Conservation (phyloP, 2,888 invertebrate genomes). For the Pyrocoelia pectoralis region DNA sequence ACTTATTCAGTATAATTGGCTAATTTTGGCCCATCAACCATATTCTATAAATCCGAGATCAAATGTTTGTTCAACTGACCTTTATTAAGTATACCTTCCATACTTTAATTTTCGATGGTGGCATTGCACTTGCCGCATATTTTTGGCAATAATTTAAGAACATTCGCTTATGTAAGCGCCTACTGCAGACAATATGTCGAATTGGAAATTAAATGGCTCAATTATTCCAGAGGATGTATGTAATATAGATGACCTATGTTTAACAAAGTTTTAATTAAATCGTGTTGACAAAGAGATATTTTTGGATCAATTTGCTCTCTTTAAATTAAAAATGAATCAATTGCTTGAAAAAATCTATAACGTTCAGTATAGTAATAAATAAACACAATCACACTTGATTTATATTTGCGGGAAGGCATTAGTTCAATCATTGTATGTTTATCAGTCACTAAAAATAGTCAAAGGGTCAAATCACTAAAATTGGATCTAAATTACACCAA, state of each 20-base stretch:
- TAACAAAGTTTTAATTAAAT: not conserved
- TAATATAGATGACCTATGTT: not conserved
- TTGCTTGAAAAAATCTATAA: not conserved
- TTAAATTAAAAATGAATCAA: constrained; percentile 8
- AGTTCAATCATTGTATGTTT: not conserved
- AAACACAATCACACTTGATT: not conserved
- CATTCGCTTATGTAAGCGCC: too few relatives aligned
- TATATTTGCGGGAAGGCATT: not conserved
- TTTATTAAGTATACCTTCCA: too few relatives aligned
- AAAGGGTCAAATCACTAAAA: constrained; percentile 16
- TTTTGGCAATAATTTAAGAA: too few relatives aligned
- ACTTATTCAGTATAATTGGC: too few relatives aligned
- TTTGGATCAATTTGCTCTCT: not conserved
- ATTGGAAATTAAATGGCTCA: too few relatives aligned
- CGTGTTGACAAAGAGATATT: not conserved
- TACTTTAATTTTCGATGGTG: too few relatives aligned
- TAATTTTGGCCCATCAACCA: too few relatives aligned
- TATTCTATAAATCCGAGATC: too few relatives aligned
- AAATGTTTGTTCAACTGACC: too few relatives aligned
- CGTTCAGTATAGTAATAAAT: not conserved
- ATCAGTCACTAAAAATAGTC: constrained; percentile 14
- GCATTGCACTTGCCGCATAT: too few relatives aligned
- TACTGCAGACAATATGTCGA: too few relatives aligned
- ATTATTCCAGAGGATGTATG: not conserved
- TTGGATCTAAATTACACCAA: constrained; percentile 17